Percentiles rank a stretch among this genome's conserved stretches.
Conservation (phyloP, 2,113 vertebrate species). For the Corythornis cristatus region DNA sequence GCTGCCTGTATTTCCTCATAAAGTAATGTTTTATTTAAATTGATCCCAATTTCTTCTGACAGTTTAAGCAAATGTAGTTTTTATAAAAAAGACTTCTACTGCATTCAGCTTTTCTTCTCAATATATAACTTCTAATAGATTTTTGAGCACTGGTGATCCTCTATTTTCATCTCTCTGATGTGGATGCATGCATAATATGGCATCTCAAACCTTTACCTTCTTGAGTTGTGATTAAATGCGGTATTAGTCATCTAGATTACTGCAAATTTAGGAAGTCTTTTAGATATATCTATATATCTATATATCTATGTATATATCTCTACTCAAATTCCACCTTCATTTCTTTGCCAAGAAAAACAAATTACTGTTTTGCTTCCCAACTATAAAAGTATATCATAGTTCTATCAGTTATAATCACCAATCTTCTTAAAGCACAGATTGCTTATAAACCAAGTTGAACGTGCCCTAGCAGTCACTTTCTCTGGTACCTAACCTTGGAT, state of each 20-base stretch:
- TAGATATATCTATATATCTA: background rate
- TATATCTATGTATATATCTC: background rate
- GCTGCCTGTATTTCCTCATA: conserved; percentile 27
- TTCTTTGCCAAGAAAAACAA: background rate
- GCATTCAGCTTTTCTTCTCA: conserved; percentile 2
- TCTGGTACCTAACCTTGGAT: background rate
- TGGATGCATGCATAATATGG: background rate
- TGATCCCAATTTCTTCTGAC: conserved; percentile 40
- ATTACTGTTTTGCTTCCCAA: background rate
- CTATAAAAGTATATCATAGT: background rate
- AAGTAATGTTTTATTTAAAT: conserved; percentile 58
- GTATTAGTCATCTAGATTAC: background rate
- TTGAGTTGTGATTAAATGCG: background rate
- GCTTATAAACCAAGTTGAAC: background rate
- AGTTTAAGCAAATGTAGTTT: conserved; percentile 45
- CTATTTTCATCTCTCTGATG: background rate
- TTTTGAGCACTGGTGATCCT: background rate
- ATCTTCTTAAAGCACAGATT: background rate
- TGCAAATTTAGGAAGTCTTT: background rate
- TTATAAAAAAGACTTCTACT: conserved; percentile 14
- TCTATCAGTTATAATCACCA: background rate
- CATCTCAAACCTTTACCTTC: background rate
- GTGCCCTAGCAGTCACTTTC: background rate
- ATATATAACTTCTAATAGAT: background rate
- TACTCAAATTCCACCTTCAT: background rate